phyloP scores from a whole-genome alignment of 2,888 invertebrate species.

The Hipparchia semele region DNA sequence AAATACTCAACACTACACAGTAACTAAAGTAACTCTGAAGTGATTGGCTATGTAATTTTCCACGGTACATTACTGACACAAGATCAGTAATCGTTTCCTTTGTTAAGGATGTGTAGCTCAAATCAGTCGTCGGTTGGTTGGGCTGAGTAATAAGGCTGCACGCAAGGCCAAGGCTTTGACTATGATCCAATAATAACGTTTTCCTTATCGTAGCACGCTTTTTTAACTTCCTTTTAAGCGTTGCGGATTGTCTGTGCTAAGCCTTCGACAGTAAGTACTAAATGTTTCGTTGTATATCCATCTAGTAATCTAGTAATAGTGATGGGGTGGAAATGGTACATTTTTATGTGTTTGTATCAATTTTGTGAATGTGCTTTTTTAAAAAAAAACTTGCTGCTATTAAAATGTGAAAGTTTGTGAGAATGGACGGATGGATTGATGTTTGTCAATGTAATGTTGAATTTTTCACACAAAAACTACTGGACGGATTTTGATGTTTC shows the following conservation, averaged over 20 bases:
- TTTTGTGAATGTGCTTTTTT: too few relatives aligned
- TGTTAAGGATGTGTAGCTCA: slow-evolving; percentile 46
- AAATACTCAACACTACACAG: neutral
- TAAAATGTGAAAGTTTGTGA: too few relatives aligned
- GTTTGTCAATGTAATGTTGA: too few relatives aligned
- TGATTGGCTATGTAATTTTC: slow-evolving; percentile 19
- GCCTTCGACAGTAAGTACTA: too few relatives aligned
- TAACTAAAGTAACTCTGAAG: neutral
- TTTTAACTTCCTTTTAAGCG: neutral
- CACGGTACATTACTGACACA: slow-evolving; percentile 26
- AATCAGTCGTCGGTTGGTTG: slow-evolving; percentile 47
- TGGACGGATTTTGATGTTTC: too few relatives aligned
- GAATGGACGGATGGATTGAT: too few relatives aligned
- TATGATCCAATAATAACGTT: slow-evolving; percentile 18
- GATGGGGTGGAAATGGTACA: too few relatives aligned
- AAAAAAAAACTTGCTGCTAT: too few relatives aligned
- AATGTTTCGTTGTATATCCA: too few relatives aligned
- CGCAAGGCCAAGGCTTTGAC: slow-evolving; percentile 40
- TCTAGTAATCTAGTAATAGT: too few relatives aligned
- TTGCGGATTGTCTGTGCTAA: neutral
- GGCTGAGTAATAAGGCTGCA: slow-evolving; percentile 42
- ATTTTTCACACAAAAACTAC: too few relatives aligned
- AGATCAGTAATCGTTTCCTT: slow-evolving; percentile 42
- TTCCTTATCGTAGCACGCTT: slow-evolving; percentile 15
- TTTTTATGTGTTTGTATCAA: too few relatives aligned